Conservation (phyloP, 2,113 vertebrate genomes). For the Taxidea taxus region DNA sequence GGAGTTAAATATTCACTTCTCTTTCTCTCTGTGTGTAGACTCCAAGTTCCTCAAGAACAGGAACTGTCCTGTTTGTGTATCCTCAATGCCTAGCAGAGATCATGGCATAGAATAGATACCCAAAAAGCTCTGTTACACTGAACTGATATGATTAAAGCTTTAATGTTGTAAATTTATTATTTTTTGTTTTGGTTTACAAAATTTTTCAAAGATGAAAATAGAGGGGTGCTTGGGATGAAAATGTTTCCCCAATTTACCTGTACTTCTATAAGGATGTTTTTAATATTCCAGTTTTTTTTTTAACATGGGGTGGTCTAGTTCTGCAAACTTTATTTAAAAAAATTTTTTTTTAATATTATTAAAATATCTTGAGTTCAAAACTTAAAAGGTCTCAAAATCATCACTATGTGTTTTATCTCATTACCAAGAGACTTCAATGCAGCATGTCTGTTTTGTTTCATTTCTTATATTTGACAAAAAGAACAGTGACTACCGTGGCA, state of each 20-base stretch:
- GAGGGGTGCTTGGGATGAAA: not conserved
- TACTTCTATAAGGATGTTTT: not conserved
- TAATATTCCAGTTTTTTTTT: not conserved
- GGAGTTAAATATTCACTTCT: not conserved
- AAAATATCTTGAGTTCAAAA: not conserved
- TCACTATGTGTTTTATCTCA: not conserved
- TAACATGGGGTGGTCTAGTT: not conserved
- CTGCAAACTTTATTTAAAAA: not conserved
- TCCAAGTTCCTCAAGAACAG: not conserved
- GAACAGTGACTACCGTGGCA: not conserved
- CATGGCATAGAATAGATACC: not conserved
- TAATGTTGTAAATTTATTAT: not conserved
- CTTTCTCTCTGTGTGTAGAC: not conserved
- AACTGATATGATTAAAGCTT: not conserved
- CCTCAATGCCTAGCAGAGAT: not conserved
- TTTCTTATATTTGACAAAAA: not conserved
- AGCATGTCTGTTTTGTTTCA: not conserved
- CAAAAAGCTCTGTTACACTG: not conserved
- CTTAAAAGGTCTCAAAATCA: not conserved
- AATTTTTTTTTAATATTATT: not conserved
- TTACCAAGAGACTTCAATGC: not conserved
- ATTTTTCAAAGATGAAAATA: not conserved
- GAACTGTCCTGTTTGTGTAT: not conserved
- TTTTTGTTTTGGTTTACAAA: not conserved
- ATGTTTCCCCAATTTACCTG: not conserved